phyloP scores from a whole-genome alignment of 2,797 vertebrate genomes.

The Sylvilagus floridanus region DNA sequence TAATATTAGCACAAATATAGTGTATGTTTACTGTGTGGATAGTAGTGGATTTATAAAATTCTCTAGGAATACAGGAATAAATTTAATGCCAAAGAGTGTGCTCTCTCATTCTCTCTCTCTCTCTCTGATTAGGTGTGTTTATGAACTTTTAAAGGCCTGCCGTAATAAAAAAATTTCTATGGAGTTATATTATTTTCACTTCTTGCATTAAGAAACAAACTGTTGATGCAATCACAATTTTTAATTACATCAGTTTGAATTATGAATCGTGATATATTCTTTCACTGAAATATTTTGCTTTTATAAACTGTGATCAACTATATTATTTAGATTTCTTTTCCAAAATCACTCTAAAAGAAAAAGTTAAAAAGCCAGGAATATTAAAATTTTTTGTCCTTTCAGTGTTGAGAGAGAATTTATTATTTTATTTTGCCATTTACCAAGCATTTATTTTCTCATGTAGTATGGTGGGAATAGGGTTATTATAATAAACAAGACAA shows the following conservation, averaged over 20 bases:
- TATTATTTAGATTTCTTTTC: not conserved
- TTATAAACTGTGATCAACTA: not conserved
- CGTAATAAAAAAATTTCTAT: not conserved
- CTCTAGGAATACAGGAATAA: conserved; percentile 12
- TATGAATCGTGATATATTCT: not conserved
- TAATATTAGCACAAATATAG: conserved; percentile 53
- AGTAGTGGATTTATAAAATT: conserved; percentile 52
- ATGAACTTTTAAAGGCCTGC: not conserved
- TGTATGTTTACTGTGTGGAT: conserved; percentile 48
- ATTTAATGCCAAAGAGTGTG: not conserved
- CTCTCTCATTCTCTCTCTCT: not conserved
- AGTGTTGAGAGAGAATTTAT: not conserved
- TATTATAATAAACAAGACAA: not conserved
- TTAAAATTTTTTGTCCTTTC: not conserved
- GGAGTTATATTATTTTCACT: not conserved
- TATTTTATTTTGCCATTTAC: not conserved
- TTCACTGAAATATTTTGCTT: not conserved
- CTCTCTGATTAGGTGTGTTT: not conserved
- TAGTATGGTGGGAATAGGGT: not conserved
- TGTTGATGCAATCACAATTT: not conserved
- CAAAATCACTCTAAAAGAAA: conserved; percentile 31
- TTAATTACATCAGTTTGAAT: not conserved
- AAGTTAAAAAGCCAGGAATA: not conserved
- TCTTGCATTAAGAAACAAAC: not conserved
- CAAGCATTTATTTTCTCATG: not conserved